Percentiles rank a stretch among this genome's conserved stretches.
phyloP scores from a whole-genome alignment of 2,888 invertebrate species.

The Actias luna region DNA sequence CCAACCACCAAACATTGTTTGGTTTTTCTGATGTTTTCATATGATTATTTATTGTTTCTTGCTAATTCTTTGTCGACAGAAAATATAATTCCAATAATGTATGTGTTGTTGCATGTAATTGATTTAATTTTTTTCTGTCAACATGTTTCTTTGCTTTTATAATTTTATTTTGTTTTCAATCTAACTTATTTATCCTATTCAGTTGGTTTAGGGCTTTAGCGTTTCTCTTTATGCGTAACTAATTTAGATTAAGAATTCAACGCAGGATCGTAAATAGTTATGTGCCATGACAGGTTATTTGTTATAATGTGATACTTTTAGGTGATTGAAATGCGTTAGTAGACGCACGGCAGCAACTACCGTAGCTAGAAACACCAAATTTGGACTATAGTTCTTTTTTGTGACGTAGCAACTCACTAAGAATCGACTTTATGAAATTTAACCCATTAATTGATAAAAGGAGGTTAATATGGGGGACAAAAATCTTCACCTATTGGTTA shows the following conservation, averaged over 20 bases:
- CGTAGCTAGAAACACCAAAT: no score
- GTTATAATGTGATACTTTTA: neutral
- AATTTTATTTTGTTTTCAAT: neutral
- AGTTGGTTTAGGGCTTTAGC: no score
- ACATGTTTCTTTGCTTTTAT: neutral
- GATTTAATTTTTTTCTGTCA: neutral
- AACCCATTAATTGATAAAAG: no score
- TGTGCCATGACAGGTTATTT: neutral
- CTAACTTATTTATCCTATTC: no score
- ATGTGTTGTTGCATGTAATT: neutral
- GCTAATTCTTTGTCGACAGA: neutral
- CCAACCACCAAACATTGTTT: constrained; percentile 6
- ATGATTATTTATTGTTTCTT: neutral
- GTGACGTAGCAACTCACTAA: no score
- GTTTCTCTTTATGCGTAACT: neutral
- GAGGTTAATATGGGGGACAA: no score
- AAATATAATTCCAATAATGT: neutral
- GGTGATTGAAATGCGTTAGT: neutral
- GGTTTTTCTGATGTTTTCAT: neutral
- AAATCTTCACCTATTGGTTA: no score
- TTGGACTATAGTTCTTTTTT: no score
- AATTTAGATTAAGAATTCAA: neutral
- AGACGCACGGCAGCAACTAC: no score
- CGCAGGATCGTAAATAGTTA: neutral
- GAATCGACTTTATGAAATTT: no score